phyloP scores from a whole-genome alignment of 2,888 invertebrate genomes.

The Cyclophora punctaria region DNA sequence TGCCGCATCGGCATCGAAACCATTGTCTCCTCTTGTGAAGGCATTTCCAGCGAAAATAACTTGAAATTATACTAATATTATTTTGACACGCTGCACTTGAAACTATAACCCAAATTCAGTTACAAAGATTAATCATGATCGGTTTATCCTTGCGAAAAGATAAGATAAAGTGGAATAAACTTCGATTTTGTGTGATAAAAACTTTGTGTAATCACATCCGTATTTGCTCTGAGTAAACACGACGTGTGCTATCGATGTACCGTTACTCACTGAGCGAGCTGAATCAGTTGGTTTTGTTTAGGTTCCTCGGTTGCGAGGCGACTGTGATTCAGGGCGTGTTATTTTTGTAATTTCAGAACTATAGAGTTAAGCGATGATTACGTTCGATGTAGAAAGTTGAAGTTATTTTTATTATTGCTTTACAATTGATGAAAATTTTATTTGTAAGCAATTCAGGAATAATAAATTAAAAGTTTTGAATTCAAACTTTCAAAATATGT shows the following conservation, averaged over 20 bases:
- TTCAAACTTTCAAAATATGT: no score
- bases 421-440: no score
- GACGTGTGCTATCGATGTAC: conserved; percentile 20
- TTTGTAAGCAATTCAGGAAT: no score
- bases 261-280: conserved; percentile 29
- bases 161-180: conserved; percentile 38
- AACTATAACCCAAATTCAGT: conserved; percentile 15
- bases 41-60: conserved; percentile 42
- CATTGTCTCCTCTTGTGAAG: conserved; percentile 50
- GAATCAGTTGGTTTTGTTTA: neutral
- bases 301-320: neutral
- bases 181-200: conserved; percentile 23
- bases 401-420: no score
- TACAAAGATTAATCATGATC: conserved; percentile 36
- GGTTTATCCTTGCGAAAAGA: conserved; percentile 35
- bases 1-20: conserved; percentile 63
- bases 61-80: conserved; percentile 12
- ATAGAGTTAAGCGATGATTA: no score
- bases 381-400: no score
- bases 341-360: no score
- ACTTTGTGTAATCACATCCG: conserved; percentile 19
- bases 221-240: conserved; percentile 23
- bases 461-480: no score
- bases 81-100: conserved; percentile 7
- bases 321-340: no score